phyloP scores from a whole-genome alignment of 2,888 invertebrate species.

The Ophion ventricosus region DNA sequence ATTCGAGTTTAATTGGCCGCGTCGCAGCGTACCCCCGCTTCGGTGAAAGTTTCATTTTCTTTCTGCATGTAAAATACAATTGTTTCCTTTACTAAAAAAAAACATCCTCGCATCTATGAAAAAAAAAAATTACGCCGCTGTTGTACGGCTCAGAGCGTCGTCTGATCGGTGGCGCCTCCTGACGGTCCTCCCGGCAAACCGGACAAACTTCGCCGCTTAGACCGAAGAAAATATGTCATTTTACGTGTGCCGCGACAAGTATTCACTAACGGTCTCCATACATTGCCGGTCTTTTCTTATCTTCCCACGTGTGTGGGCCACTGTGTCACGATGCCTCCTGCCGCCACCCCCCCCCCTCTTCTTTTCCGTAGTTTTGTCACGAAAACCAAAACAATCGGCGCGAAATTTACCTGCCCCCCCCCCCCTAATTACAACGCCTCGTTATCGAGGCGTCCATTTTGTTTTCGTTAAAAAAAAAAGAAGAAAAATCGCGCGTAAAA shows the following conservation, averaged over 20 bases:
- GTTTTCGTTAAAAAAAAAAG: constrained; percentile 20
- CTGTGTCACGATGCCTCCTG: constrained; percentile 31
- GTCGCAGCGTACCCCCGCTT: not conserved
- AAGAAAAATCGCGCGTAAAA: constrained; percentile 6
- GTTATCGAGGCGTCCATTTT: not conserved
- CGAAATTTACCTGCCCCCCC: not conserved
- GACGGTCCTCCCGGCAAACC: constrained; percentile 1
- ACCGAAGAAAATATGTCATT: not conserved
- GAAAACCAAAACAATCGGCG: not conserved
- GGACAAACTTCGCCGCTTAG: not conserved
- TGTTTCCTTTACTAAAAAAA: not conserved
- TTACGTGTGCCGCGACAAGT: constrained; percentile 10
- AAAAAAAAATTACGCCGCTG: too few species aligned
- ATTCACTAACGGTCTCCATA: constrained; percentile 45
- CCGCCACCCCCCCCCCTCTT: not conserved
- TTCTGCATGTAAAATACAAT: not conserved
- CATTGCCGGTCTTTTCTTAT: not conserved
- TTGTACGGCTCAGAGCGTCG: not conserved
- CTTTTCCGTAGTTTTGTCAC: not conserved
- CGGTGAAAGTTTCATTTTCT: not conserved
- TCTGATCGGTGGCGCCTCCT: not conserved
- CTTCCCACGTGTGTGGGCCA: constrained; percentile 43
- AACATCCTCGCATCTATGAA: not conserved
- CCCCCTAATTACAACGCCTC: too few species aligned
- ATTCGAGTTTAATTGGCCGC: not conserved